Base-by-base conservation (phyloP, 2,888 invertebrate species). In the Achlya flavicornis region DNA sequence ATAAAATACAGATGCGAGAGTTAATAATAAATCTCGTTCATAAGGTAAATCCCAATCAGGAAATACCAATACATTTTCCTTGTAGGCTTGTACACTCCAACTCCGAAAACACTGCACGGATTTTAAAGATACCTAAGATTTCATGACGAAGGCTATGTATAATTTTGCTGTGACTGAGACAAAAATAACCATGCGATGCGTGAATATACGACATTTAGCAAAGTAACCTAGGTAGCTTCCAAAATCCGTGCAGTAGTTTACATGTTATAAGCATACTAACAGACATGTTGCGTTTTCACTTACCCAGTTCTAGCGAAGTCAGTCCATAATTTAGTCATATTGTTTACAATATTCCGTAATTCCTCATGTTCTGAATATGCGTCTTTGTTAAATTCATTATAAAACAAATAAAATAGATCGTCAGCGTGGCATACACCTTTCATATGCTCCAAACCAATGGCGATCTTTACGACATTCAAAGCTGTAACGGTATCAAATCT, bases 371-470 rank as follows among this genome's bases (percentile, higher is more conserved):
- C 73, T 58, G 75, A 71, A 35, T 88, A 90, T n/a, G 78, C 77
- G 58, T 90, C 84, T 62, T 84, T 85, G 59, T 87, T 89, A 4
- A 76, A 65, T 11, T 82, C 80, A 46, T 84, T 85, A 60, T 86
- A 90, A 64, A 94, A 94, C 6, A 91, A 60, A 71, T 94, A 94
- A 57, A 87, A 88, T 11, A 94, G 26, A 2, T 94, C 94, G 65
- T 94, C 94, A 0, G 88, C 91, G 58, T 94, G 94, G 38, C 87
- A 85, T 0, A 88, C 91, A 0, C 94, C 94, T 76, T 81, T 71
- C 58, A 85, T 66, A 5, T 80, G 61, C 0, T 66, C 61, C 2
- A 76, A 12, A 8, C 79, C 81, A 2, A 77, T 48, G 3, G 76
- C n/a, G 5, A 66, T 70, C 66, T 89, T 90, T 1, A 88, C 61